Evolutionary conservation across 2,797 vertebrate species (phyloP).

Genomic region (Arrhamphus sclerolepis): DNA sequence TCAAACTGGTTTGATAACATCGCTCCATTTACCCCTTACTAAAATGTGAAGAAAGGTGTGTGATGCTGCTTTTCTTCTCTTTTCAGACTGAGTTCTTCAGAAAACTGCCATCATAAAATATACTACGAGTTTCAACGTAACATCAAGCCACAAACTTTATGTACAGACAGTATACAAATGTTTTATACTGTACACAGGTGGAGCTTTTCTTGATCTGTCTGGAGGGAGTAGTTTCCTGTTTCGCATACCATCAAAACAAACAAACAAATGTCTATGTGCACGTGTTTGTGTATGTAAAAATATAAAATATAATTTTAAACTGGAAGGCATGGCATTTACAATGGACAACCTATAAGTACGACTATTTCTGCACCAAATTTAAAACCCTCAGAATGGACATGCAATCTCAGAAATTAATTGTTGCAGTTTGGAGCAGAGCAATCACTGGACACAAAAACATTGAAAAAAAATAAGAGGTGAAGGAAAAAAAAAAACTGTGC

Average conservation of each 20-base stretch:
- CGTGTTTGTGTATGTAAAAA: too few relatives aligned
- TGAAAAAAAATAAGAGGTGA: too few relatives aligned
- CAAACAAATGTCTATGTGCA: too few relatives aligned
- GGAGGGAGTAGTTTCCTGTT: not conserved
- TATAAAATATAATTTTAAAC: not conserved
- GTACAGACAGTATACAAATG: constrained; percentile 11
- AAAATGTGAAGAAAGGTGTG: constrained; percentile 47
- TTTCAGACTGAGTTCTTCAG: constrained; percentile 2
- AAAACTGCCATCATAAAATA: not conserved
- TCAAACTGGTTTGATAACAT: constrained; percentile 70
- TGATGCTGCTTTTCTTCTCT: constrained; percentile 9
- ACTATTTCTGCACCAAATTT: not conserved
- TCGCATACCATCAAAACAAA: not conserved
- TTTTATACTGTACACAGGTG: constrained; percentile 6
- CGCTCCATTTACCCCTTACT: constrained; percentile 36
- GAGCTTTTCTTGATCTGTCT: constrained; percentile 13
- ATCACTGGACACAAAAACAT: too few relatives aligned
- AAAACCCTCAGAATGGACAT: not conserved
- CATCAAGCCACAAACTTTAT: not conserved
- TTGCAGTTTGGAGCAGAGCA: too few relatives aligned
- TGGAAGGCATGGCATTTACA: not conserved
- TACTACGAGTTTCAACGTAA: constrained; percentile 8
- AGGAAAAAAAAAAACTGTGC: too few relatives aligned
- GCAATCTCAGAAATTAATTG: too few relatives aligned
- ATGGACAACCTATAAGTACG: not conserved